A percentile compares a stretch with the other conserved stretches of the same genome.
These are phyloP conservation scores for Sebastes hubbsi DNA, from an alignment of 2,797 vertebrate genomes.

Conservation along the genomic window DNA sequence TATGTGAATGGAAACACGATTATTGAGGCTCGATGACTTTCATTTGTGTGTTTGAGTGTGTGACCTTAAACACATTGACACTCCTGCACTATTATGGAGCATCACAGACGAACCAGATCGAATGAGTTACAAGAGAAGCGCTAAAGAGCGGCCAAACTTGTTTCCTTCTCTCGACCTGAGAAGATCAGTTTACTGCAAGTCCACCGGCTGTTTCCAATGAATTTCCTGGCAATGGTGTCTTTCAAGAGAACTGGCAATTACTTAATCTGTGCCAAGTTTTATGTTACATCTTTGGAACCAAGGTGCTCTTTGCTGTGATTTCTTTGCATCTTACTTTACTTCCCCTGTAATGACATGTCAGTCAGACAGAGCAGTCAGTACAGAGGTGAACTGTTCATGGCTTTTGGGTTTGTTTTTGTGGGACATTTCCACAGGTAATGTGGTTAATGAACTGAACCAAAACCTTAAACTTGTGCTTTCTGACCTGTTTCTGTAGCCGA, in stretches of 20 bases:
- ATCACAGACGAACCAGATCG: neutral
- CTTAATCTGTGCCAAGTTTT: too few species aligned
- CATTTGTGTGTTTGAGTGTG: neutral
- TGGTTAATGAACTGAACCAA: neutral
- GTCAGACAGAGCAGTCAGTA: neutral
- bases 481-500: neutral
- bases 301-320: neutral
- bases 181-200: neutral
- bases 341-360: neutral
- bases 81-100: neutral
- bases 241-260: neutral
- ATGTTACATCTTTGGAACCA: too few species aligned
- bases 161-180: neutral
- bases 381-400: neutral
- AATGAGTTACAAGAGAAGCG: neutral
- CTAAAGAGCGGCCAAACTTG: constrained; percentile 3
- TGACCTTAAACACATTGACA: neutral
- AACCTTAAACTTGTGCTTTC: neutral
- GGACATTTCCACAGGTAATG: neutral
- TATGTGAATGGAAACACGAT: neutral
- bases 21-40: neutral
- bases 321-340: neutral
- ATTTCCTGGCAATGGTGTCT: neutral
- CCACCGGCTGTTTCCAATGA: neutral
- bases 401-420: neutral